Percentiles rank a stretch among this genome's conserved stretches.
Conservation (phyloP, 2,797 vertebrate species). For the Eulemur mongoz region DNA sequence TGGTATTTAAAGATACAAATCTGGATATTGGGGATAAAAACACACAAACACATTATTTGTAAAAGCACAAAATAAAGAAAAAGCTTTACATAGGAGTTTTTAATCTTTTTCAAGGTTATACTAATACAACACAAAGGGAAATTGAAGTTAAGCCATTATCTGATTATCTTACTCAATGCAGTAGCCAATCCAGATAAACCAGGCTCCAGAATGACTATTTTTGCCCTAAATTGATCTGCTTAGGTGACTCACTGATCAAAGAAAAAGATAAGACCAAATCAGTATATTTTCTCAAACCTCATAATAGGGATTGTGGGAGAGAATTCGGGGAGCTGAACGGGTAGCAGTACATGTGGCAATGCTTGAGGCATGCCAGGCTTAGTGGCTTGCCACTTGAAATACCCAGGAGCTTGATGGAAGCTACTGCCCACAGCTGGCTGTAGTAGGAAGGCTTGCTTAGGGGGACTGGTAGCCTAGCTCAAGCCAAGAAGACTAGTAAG, state of each 20-base stretch:
- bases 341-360: not conserved
- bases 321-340: not conserved
- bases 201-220: constrained; percentile 16
- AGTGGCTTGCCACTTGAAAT: not conserved
- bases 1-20: constrained; percentile 56
- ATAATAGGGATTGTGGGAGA: not conserved
- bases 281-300: not conserved
- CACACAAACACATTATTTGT: not conserved
- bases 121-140: constrained; percentile 36
- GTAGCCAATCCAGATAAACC: constrained; percentile 21
- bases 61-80: constrained; percentile 5
- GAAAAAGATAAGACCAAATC: not conserved
- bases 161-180: constrained; percentile 7
- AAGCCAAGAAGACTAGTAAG: not conserved
- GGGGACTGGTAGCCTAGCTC: not conserved
- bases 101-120: constrained; percentile 45
- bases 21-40: not conserved
- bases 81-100: not conserved
- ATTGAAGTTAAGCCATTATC: constrained; percentile 27
- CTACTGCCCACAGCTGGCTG: not conserved
- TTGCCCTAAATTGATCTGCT: not conserved
- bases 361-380: not conserved
- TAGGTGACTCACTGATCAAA: constrained; percentile 16
- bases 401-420: not conserved
- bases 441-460: not conserved